A percentile compares a stretch with the other conserved stretches of the same genome.
These are phyloP conservation scores for Formica exsecta DNA, from an alignment of 1,140 invertebrate genomes.

Conservation along the genomic window DNA sequence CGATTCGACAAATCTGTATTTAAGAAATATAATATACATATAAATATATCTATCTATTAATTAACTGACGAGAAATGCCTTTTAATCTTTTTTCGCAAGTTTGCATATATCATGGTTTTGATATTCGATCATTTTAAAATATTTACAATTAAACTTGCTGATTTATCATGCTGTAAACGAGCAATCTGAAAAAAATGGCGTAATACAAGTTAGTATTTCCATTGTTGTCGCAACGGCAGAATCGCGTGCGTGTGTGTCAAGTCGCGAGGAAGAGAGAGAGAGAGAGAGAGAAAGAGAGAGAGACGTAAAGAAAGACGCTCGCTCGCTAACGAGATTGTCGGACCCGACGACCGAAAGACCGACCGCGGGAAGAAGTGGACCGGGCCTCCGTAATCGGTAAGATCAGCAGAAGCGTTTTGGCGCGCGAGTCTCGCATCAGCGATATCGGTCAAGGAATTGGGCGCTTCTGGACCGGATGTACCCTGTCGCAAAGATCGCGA, in stretches of 20 bases:
- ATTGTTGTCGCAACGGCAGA: not conserved
- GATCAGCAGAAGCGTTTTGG: conserved; percentile 65
- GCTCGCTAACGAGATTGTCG: conserved; percentile 23
- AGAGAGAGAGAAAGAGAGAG: too few species aligned
- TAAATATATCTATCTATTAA: not conserved
- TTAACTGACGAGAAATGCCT: not conserved
- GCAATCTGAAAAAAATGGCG: not conserved
- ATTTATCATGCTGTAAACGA: not conserved
- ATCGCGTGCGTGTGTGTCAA: not conserved
- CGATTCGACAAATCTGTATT: not conserved
- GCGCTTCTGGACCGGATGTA: conserved; percentile 40
- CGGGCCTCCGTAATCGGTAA: not conserved
- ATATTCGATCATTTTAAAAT: not conserved
- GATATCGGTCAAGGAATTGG: conserved; percentile 67
- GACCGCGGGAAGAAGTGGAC: not conserved
- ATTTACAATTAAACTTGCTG: not conserved
- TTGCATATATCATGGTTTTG: not conserved
- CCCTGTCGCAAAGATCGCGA: conserved; percentile 50
- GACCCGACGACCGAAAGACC: conserved; percentile 4
- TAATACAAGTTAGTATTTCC: not conserved
- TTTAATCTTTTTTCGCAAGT: not conserved
- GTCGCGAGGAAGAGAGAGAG: not conserved
- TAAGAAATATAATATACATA: conserved; percentile 3
- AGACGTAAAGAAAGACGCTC: not conserved
- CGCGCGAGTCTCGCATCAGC: conserved; percentile 46